phyloP scores from a whole-genome alignment of 2,888 invertebrate genomes.

The Cephus runcator region DNA sequence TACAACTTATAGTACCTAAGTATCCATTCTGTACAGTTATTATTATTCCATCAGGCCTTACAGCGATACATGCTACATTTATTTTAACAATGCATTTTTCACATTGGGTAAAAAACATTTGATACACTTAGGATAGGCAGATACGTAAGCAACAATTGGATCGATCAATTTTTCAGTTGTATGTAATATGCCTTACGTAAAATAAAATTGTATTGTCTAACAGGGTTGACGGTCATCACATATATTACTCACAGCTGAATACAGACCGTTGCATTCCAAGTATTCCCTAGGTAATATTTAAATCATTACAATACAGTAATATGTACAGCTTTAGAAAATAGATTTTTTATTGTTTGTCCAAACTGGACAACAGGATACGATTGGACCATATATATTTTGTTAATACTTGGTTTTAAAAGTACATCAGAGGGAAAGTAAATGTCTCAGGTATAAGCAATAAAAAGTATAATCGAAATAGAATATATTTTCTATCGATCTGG shows the following conservation, averaged over 20 bases:
- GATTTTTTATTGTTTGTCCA: neutral
- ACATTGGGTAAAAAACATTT: neutral
- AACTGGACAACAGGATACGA: neutral
- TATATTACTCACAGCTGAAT: constrained; percentile 8
- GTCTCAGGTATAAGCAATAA: constrained; percentile 37
- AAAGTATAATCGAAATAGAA: constrained; percentile 18
- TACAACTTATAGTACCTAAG: neutral
- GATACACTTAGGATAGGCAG: neutral
- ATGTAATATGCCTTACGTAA: neutral
- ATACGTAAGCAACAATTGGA: neutral
- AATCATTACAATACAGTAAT: constrained; percentile 2
- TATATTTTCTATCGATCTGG: neutral
- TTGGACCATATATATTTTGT: neutral
- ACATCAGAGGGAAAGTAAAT: constrained; percentile 26
- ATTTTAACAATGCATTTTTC: neutral
- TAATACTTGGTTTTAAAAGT: neutral
- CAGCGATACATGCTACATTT: neutral
- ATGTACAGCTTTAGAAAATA: constrained; percentile 15
- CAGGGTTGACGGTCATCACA: neutral
- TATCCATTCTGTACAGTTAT: neutral
- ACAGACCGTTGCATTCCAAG: constrained; percentile 29
- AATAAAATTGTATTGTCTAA: neutral
- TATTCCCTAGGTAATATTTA: constrained; percentile 10
- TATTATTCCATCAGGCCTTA: neutral
- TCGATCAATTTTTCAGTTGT: neutral